Evolutionary conservation across 2,888 invertebrate species (phyloP).

Genomic region (Cremastinae sp.): DNA sequence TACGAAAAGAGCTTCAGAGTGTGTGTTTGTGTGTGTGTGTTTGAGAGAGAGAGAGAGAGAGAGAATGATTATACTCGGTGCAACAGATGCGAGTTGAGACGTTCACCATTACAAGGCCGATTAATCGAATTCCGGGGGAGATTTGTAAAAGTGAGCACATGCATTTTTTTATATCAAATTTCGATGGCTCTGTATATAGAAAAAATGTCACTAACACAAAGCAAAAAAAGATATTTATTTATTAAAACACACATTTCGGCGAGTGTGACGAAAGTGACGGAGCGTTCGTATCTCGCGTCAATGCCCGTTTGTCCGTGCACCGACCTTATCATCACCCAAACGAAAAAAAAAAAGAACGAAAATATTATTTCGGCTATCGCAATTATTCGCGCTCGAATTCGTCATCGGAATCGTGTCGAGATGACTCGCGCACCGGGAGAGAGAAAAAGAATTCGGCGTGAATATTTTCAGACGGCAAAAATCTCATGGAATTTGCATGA

Average conservation of each 20-base stretch:
- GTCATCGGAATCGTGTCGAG: neutral
- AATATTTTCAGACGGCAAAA: too few relatives aligned
- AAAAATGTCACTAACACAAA: neutral
- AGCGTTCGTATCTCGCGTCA: conserved; percentile 67
- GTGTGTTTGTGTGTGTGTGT: too few relatives aligned
- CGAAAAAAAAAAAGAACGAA: conserved; percentile 17
- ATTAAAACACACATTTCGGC: conserved; percentile 10
- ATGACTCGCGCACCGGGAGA: neutral
- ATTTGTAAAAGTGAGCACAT: conserved; percentile 61
- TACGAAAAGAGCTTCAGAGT: conserved; percentile 4
- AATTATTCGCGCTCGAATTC: conserved; percentile 30
- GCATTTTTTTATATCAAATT: conserved; percentile 28
- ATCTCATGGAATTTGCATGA: neutral
- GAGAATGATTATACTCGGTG: conserved; percentile 4
- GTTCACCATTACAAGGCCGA: conserved; percentile 68
- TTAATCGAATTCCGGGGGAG: conserved; percentile 76
- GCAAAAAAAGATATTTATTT: conserved; percentile 6
- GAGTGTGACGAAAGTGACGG: conserved; percentile 47
- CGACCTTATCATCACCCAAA: conserved; percentile 71
- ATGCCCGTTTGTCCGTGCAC: conserved; percentile 73
- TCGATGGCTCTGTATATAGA: neutral
- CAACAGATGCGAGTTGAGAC: conserved; percentile 17
- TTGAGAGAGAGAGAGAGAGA: neutral
- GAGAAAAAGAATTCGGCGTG: neutral
- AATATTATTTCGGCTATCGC: conserved; percentile 62